Percentiles rank a stretch among this genome's conserved stretches.
Conservation (phyloP, 1,140 invertebrate genomes). For the Fopius arisanus region DNA sequence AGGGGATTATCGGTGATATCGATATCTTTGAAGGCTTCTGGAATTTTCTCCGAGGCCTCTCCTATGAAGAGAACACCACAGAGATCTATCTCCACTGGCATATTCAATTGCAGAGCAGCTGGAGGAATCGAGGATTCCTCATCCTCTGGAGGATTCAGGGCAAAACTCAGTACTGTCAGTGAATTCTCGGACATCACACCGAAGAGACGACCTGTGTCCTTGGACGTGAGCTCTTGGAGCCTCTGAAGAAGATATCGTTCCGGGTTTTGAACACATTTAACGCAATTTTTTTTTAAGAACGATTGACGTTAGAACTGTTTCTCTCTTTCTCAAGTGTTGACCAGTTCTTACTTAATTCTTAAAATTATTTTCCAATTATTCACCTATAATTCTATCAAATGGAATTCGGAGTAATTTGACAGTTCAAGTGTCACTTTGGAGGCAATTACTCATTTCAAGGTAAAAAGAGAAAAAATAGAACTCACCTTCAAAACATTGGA, state of each 20-base stretch:
- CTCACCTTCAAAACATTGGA: not conserved
- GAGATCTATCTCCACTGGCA: conserved; percentile 78
- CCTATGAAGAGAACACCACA: conserved; percentile 75
- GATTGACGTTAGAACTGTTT: no score
- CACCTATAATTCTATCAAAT: no score
- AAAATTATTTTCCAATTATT: no score
- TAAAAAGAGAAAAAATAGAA: not conserved
- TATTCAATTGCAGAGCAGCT: conserved; percentile 70
- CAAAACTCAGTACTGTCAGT: conserved; percentile 73
- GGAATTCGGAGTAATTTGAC: not conserved
- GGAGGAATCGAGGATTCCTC: conserved; percentile 63
- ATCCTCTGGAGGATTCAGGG: conserved; percentile 60
- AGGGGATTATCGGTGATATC: conserved; percentile 81
- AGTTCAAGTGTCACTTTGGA: not conserved
- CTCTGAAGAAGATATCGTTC: conserved; percentile 61
- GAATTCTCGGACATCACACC: conserved; percentile 77
- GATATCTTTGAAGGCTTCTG: conserved; percentile 73
- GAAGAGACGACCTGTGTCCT: conserved; percentile 74
- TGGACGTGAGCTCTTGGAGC: conserved; percentile 65
- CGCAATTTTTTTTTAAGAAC: no score
- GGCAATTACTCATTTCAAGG: not conserved
- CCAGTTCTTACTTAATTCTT: no score
- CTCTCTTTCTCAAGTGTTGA: no score
- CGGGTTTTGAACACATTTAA: not conserved
- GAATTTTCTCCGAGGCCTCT: conserved; percentile 66